Conservation (phyloP, 2,888 invertebrate species). For the Urechis unicinctus region DNA sequence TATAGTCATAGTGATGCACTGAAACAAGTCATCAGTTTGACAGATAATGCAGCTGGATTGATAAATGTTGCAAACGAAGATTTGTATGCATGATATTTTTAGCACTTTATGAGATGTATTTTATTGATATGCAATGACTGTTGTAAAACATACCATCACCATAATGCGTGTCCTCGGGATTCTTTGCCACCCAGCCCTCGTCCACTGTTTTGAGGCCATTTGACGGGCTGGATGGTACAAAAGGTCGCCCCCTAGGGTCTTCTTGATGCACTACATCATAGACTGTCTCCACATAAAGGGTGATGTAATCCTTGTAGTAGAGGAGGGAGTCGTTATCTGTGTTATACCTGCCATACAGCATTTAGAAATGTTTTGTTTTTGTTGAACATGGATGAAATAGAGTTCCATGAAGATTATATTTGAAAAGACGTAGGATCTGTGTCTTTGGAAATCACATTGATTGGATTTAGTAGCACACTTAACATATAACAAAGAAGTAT, state of each 20-base stretch:
- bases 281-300: constrained; percentile 58
- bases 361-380: too few species aligned
- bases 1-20: constrained; percentile 81
- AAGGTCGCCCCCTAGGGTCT: constrained; percentile 57
- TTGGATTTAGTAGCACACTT: too few species aligned
- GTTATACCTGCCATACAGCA: constrained; percentile 54
- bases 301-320: constrained; percentile 64
- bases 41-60: too few species aligned
- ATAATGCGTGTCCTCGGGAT: constrained; percentile 72
- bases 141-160: constrained; percentile 67
- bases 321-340: constrained; percentile 55
- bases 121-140: neutral
- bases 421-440: too few species aligned
- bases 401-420: too few species aligned
- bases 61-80: too few species aligned
- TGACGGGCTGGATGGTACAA: constrained; percentile 80
- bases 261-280: constrained; percentile 57
- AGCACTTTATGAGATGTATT: too few species aligned
- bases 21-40: constrained; percentile 23
- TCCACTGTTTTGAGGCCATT: constrained; percentile 44
- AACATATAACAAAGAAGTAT: too few species aligned
- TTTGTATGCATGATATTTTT: too few species aligned
- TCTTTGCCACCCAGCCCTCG: constrained; percentile 69
- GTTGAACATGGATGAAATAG: too few species aligned
- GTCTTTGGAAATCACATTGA: too few species aligned